phyloP scores from a whole-genome alignment of 2,888 invertebrate species.

The Aquatica leii region DNA sequence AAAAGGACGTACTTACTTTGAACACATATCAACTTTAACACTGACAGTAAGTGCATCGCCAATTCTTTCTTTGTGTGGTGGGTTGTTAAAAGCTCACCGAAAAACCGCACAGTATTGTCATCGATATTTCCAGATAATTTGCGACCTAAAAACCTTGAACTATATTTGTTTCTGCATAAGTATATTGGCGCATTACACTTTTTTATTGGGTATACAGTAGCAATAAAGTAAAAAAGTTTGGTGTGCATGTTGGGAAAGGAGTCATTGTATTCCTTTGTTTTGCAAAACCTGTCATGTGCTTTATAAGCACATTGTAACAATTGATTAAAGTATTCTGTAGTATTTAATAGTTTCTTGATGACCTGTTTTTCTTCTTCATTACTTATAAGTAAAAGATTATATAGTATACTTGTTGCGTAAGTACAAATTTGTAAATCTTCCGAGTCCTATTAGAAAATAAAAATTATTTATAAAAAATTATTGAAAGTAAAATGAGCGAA shows the following conservation, averaged over 20 bases:
- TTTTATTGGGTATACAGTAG: slow-evolving; percentile 36
- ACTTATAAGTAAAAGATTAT: slow-evolving; percentile 36
- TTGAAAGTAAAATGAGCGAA: not conserved
- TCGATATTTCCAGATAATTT: slow-evolving; percentile 4
- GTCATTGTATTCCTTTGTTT: slow-evolving; percentile 29
- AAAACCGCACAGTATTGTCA: slow-evolving; percentile 19
- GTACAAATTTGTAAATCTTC: slow-evolving; percentile 40
- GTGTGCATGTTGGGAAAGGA: slow-evolving; percentile 38
- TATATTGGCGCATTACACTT: slow-evolving; percentile 33
- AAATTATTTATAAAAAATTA: not conserved
- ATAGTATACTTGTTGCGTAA: slow-evolving; percentile 40
- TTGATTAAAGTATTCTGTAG: slow-evolving; percentile 37
- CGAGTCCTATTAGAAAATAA: slow-evolving; percentile 34
- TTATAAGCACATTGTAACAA: slow-evolving; percentile 33
- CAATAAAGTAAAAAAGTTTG: slow-evolving; percentile 41
- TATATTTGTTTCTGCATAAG: not conserved
- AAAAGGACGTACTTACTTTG: slow-evolving; percentile 44
- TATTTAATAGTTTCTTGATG: slow-evolving; percentile 37
- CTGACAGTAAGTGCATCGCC: slow-evolving; percentile 27
- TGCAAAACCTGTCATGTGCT: slow-evolving; percentile 34
- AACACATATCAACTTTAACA: slow-evolving; percentile 41
- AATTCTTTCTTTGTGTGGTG: slow-evolving; percentile 21
- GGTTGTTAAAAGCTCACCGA: slow-evolving; percentile 15
- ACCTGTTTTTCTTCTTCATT: slow-evolving; percentile 36
- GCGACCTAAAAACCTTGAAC: slow-evolving; percentile 15